Evolutionary conservation across 2,113 vertebrate genomes (phyloP).

Genomic region (Ochotona curzoniae): DNA sequence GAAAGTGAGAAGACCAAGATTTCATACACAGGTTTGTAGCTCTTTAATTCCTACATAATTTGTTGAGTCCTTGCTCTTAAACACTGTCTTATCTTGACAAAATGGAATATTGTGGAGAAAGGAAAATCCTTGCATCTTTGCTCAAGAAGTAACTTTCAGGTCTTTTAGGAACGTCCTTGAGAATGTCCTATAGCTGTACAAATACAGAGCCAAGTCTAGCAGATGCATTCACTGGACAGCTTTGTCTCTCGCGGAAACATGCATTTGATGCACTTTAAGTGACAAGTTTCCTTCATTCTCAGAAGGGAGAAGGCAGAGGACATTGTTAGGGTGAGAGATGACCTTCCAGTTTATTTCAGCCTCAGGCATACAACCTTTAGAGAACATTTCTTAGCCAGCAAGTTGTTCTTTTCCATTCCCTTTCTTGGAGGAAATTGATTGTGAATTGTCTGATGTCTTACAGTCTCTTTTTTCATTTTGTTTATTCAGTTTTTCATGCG

Average conservation of each 20-base stretch:
- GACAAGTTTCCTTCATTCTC: conserved; percentile 22
- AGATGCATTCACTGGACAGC: background rate
- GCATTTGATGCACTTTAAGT: conserved; percentile 33
- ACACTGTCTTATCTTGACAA: conserved; percentile 23
- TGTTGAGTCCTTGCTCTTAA: background rate
- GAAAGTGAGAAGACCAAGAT: conserved; percentile 38
- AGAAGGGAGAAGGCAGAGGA: conserved; percentile 52
- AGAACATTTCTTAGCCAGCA: conserved; percentile 70
- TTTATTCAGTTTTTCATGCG: conserved; percentile 66
- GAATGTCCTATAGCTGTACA: conserved; percentile 34
- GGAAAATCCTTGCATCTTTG: conserved; percentile 24
- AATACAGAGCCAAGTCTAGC: background rate
- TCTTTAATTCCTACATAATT: background rate
- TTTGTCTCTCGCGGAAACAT: background rate
- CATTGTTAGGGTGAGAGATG: conserved; percentile 45
- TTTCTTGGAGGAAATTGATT: conserved; percentile 62
- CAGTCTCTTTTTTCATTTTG: conserved; percentile 64
- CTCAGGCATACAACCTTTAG: conserved; percentile 42
- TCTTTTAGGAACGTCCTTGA: background rate
- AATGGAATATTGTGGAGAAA: background rate
- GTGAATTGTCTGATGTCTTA: conserved; percentile 68
- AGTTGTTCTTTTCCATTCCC: conserved; percentile 72
- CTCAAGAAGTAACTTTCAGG: background rate
- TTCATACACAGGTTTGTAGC: background rate
- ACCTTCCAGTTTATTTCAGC: conserved; percentile 57